Evolutionary conservation across 64 coral and sea anemone genomes (phyloP).

Genomic region (Orbicella faveolata): DNA sequence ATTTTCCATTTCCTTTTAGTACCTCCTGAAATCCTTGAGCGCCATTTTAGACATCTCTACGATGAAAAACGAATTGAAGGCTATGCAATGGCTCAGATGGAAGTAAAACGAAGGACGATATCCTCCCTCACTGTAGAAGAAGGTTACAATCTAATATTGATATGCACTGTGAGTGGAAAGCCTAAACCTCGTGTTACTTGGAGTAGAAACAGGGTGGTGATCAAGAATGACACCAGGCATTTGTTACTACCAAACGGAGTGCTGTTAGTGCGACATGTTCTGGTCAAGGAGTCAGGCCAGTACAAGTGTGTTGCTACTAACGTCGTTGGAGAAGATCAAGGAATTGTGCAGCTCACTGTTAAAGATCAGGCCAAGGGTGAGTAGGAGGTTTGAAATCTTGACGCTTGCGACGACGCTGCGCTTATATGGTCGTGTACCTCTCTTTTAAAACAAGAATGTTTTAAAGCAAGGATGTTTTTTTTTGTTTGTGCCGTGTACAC

Average conservation of each 20-base stretch:
- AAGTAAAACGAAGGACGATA: not conserved
- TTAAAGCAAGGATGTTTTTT: too few species aligned
- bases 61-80: slow-evolving; percentile 10
- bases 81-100: slow-evolving; percentile 31
- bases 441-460: too few species aligned
- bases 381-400: not conserved
- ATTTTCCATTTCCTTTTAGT: not conserved
- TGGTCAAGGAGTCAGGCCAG: slow-evolving; percentile 52
- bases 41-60: slow-evolving; percentile 27
- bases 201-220: slow-evolving; percentile 60
- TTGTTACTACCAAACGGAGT: slow-evolving; percentile 61
- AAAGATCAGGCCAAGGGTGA: slow-evolving; percentile 64
- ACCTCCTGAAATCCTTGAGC: slow-evolving; percentile 32
- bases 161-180: slow-evolving; percentile 70
- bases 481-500: too few species aligned
- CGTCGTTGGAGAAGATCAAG: slow-evolving; percentile 61
- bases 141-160: slow-evolving; percentile 60
- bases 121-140: slow-evolving; percentile 43
- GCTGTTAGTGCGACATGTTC: slow-evolving; percentile 61
- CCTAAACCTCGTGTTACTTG: slow-evolving; percentile 65
- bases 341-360: slow-evolving; percentile 58
- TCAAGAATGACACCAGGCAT: slow-evolving; percentile 68
- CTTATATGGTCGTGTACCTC: too few species aligned
- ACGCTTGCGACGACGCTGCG: too few species aligned
- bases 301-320: slow-evolving; percentile 81